phyloP scores from a whole-genome alignment of 2,113 vertebrate species.

The Pseudopodoces humilis region DNA sequence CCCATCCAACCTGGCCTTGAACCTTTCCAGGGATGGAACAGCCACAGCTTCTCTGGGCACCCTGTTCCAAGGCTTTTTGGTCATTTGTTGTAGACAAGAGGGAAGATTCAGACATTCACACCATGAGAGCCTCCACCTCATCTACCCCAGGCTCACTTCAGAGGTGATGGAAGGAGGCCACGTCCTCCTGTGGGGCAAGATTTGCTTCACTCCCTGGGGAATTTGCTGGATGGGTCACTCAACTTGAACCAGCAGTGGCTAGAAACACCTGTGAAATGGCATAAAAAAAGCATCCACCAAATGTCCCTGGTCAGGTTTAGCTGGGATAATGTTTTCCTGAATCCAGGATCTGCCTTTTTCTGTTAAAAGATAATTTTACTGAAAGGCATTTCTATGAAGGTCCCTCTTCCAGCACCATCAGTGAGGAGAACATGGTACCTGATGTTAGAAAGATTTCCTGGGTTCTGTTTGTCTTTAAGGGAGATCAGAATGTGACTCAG shows the following conservation, averaged over 20 bases:
- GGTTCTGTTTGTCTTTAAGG: background rate
- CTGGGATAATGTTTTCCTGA: background rate
- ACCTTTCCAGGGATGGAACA: background rate
- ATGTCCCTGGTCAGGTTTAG: background rate
- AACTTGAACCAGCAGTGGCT: background rate
- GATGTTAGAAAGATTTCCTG: background rate
- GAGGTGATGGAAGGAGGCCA: background rate
- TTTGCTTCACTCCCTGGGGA: background rate
- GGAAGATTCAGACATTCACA: background rate
- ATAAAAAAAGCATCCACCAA: background rate
- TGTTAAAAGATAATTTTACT: background rate
- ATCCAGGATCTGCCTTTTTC: background rate
- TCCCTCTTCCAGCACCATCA: background rate
- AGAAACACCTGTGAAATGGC: background rate
- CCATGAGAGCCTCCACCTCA: background rate
- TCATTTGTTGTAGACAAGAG: background rate
- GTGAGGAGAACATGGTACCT: background rate
- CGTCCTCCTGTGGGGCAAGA: background rate
- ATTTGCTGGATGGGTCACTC: background rate
- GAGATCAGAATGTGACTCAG: background rate
- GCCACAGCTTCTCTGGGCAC: background rate
- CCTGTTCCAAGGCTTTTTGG: background rate
- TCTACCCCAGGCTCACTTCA: background rate
- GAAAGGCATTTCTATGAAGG: background rate
- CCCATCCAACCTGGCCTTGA: background rate